Evolutionary conservation across 2,888 invertebrate genomes (phyloP).

Genomic region (Sarcophaga subvicina): DNA sequence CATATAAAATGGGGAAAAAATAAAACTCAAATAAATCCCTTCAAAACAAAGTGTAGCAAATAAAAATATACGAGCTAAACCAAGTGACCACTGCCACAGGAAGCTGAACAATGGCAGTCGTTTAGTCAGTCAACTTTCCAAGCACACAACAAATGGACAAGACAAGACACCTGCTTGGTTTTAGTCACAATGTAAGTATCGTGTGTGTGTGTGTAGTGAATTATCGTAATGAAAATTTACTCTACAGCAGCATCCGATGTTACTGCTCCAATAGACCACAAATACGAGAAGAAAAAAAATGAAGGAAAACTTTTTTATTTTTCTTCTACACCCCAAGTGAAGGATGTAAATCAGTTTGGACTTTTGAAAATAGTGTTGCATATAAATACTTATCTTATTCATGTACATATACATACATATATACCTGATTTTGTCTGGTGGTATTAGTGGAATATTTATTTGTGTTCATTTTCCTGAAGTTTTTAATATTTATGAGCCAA

Average conservation of each 20-base stretch:
- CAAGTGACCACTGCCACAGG: neutral
- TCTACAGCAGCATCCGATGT: neutral
- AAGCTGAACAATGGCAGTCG: neutral
- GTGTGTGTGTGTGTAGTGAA: constrained; percentile 10
- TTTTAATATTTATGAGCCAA: constrained; percentile 64
- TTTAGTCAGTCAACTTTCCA: neutral
- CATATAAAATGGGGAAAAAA: neutral
- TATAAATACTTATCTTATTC: neutral
- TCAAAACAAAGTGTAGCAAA: neutral
- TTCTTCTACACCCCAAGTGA: neutral
- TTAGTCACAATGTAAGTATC: neutral
- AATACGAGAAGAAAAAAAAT: neutral
- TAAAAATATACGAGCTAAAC: neutral
- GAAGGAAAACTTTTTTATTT: constrained; percentile 15
- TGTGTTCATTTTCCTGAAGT: constrained; percentile 1
- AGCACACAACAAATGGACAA: neutral
- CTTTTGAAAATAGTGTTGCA: neutral
- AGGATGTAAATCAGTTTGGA: neutral
- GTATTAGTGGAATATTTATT: neutral
- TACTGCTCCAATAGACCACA: neutral
- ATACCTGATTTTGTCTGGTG: neutral
- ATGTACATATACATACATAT: neutral
- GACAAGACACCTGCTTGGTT: neutral
- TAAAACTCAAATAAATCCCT: neutral
- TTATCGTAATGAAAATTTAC: constrained; percentile 47